Evolutionary conservation across 2,797 vertebrate species (phyloP).

Genomic region (Syndactyla subalaris): DNA sequence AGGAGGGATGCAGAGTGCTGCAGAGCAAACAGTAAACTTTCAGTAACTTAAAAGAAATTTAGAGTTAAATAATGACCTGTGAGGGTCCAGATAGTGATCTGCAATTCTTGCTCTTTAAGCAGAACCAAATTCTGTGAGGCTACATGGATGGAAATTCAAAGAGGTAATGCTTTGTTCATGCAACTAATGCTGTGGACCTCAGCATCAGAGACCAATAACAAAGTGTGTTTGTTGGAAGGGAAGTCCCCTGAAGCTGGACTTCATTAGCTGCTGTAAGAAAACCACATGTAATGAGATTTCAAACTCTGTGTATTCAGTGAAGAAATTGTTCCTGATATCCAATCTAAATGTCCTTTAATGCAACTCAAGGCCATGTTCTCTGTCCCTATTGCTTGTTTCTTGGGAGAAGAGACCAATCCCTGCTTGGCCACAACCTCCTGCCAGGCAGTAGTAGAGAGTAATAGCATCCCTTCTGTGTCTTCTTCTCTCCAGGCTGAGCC

Average conservation of each 20-base stretch:
- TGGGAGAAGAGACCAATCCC: neutral
- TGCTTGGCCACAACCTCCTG: fast-evolving
- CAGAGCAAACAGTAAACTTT: neutral
- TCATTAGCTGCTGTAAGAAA: neutral
- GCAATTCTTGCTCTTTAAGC: neutral
- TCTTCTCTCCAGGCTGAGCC: neutral
- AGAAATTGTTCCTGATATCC: neutral
- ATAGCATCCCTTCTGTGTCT: fast-evolving
- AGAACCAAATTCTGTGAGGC: neutral
- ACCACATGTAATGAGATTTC: neutral
- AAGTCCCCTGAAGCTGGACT: neutral
- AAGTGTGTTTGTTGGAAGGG: neutral
- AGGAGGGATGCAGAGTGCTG: neutral
- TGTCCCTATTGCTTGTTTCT: neutral
- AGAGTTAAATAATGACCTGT: neutral
- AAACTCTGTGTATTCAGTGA: neutral
- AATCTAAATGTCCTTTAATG: neutral
- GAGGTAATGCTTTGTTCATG: neutral
- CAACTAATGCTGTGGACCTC: neutral
- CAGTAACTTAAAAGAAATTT: neutral
- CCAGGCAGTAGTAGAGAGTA: fast-evolving
- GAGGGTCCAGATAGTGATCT: neutral
- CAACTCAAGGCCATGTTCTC: neutral
- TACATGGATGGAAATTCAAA: neutral
- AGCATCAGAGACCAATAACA: neutral